phyloP scores from a whole-genome alignment of 2,888 invertebrate genomes.

The Elegia similella region DNA sequence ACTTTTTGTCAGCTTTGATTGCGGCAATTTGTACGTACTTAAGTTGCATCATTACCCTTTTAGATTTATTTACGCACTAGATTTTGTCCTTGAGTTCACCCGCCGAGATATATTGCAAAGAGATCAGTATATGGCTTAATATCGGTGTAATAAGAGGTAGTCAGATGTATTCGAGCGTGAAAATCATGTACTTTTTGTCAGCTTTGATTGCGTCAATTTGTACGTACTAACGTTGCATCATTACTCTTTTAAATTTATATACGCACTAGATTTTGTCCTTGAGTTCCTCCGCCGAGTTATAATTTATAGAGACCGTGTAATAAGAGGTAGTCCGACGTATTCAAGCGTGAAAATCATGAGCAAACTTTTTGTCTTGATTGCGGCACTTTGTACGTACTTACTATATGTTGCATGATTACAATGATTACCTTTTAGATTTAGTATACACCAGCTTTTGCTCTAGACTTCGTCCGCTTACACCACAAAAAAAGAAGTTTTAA shows the following conservation, averaged over 20 bases:
- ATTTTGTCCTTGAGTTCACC: too few relatives aligned
- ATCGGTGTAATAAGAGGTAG: conserved; percentile 1
- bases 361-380: conserved; percentile 2
- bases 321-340: background rate
- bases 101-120: too few relatives aligned
- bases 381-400: background rate
- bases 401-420: background rate
- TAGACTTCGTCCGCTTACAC: too few relatives aligned
- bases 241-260: background rate
- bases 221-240: background rate
- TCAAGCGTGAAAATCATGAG: conserved; percentile 2
- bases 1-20: background rate
- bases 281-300: too few relatives aligned
- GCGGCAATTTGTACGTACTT: background rate
- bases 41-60: background rate
- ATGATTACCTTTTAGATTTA: background rate
- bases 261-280: too few relatives aligned
- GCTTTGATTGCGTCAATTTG: background rate
- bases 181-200: background rate
- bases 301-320: background rate
- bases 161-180: background rate
- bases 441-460: background rate
- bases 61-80: background rate
- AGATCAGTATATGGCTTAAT: too few relatives aligned
- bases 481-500: too few relatives aligned